Conservation (phyloP, 2,888 invertebrate species). For the Nineta flava region DNA sequence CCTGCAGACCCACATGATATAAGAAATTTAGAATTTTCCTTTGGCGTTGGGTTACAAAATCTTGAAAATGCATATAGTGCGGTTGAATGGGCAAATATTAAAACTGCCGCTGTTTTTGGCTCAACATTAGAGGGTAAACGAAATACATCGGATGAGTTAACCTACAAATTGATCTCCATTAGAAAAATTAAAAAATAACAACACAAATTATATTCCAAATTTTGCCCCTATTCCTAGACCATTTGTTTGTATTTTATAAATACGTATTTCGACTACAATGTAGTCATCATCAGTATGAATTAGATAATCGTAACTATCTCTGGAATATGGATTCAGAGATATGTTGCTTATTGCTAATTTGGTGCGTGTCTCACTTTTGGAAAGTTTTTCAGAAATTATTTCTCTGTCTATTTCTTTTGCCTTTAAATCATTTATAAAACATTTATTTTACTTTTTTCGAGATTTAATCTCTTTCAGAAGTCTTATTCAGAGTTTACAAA, state of each 20-base stretch:
- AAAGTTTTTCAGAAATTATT: neutral
- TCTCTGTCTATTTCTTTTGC: too few relatives aligned
- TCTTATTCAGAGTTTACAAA: too few relatives aligned
- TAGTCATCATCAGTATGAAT: too few relatives aligned
- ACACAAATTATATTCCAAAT: neutral
- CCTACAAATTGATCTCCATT: constrained; percentile 12
- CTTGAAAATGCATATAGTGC: constrained; percentile 45
- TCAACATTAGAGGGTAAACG: constrained; percentile 34
- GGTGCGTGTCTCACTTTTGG: neutral
- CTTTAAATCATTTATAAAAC: too few relatives aligned
- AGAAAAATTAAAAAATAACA: neutral
- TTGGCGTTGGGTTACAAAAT: constrained; percentile 23
- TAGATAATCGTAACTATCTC: too few relatives aligned
- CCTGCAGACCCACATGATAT: constrained; percentile 49
- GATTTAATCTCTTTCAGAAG: too few relatives aligned
- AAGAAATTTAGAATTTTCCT: constrained; percentile 39
- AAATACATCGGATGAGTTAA: constrained; percentile 38
- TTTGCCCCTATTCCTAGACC: too few relatives aligned
- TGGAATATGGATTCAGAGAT: too few relatives aligned
- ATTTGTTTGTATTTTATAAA: too few relatives aligned
- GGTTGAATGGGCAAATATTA: constrained; percentile 43
- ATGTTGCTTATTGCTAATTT: too few relatives aligned
- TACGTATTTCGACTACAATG: too few relatives aligned
- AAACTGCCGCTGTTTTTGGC: constrained; percentile 36
- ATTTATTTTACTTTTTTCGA: too few relatives aligned